Percentiles rank a stretch among this genome's conserved stretches.
Conservation (phyloP, 2,113 vertebrate genomes). For the Zosterops pallidus region DNA sequence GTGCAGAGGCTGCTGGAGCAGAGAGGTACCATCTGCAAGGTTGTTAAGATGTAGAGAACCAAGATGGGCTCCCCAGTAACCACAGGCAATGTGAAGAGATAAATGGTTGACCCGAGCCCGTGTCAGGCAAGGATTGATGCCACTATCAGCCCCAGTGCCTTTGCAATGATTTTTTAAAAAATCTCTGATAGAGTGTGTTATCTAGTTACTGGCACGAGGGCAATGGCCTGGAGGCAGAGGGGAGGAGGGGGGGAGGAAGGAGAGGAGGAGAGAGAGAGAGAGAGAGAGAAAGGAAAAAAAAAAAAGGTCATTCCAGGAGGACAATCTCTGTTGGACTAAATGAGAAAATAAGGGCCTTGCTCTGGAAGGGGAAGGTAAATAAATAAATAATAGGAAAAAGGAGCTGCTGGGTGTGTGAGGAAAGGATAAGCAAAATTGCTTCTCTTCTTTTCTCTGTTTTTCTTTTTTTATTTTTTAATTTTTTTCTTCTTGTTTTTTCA, state of each 20-base stretch:
- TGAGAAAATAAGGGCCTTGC: conserved; percentile 85
- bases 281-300: conserved; percentile 3
- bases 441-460: conserved; percentile 57
- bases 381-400: conserved; percentile 78
- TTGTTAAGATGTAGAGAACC: conserved; percentile 88
- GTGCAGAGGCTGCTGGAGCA: conserved; percentile 69
- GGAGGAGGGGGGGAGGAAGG: conserved; percentile 75
- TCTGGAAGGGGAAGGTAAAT: conserved; percentile 69
- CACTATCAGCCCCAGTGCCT: conserved; percentile 97
- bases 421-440: conserved; percentile 83
- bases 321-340: conserved; percentile 94
- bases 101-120: conserved; percentile 95
- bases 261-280: conserved; percentile 79
- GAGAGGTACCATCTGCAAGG: conserved; percentile 85
- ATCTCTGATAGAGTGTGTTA: conserved; percentile 99
- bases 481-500: conserved; percentile 48
- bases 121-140: conserved; percentile 99
- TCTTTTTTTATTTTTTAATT: conserved; percentile 47
- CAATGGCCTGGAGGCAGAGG: conserved; percentile 86
- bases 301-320: conserved; percentile 94
- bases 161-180: conserved; percentile 97
- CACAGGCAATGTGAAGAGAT: conserved; percentile 96
- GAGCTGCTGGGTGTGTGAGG: conserved; percentile 79
- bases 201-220: conserved; percentile 99
- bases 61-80: conserved; percentile 91